Percentiles rank a stretch among this genome's conserved stretches.
Conservation (phyloP, 2,888 invertebrate species). For the Leptinotarsa rubiginosa region DNA sequence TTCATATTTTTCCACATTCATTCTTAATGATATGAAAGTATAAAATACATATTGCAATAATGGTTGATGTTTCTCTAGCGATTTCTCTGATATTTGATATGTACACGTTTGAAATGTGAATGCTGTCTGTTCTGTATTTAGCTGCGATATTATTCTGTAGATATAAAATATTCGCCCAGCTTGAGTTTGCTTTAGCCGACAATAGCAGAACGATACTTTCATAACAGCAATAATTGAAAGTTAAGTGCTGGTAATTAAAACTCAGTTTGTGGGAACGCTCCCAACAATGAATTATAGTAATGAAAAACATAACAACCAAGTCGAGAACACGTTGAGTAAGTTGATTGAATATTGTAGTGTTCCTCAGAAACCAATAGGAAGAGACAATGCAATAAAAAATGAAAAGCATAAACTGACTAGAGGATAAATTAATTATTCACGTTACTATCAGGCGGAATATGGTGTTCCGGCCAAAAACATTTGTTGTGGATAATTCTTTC, state of each 20-base stretch:
- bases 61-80: too few relatives aligned
- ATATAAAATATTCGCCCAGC: not conserved
- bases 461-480: too few relatives aligned
- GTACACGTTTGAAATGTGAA: too few relatives aligned
- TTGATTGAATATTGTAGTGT: not conserved
- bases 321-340: not conserved
- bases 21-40: too few relatives aligned
- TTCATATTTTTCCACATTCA: too few relatives aligned
- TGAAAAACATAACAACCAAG: slow-evolving; percentile 11
- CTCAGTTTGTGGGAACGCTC: slow-evolving; percentile 7
- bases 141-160: not conserved
- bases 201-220: slow-evolving; percentile 18
- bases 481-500: too few relatives aligned
- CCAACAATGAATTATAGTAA: slow-evolving; percentile 15
- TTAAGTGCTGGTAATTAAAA: slow-evolving; percentile 11
- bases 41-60: too few relatives aligned
- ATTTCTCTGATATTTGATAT: too few relatives aligned
- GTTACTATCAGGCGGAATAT: too few relatives aligned
- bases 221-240: slow-evolving; percentile 9
- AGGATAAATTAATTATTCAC: too few relatives aligned
- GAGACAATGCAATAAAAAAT: not conserved
- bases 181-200: not conserved
- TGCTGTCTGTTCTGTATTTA: too few relatives aligned
- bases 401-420: not conserved
- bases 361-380: not conserved